Evolutionary conservation across 2,797 vertebrate species (phyloP), one percentile per base, ranked within the genome.

Genomic region (Menidia menidia): DNA sequence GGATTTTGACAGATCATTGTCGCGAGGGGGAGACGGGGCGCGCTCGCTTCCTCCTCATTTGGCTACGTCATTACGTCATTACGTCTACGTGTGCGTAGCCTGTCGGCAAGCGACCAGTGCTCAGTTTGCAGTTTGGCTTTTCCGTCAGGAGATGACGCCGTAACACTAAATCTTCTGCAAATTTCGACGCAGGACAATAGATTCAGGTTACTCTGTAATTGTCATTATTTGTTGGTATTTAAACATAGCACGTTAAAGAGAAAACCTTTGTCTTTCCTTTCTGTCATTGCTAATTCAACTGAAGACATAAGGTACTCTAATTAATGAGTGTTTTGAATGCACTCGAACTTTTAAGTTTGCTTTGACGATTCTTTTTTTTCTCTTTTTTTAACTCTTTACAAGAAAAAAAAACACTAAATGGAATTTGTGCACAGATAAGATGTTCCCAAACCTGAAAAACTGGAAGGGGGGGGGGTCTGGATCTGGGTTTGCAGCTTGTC

Each of bases 81-180:
- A 86, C 81, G 82, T 71, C 15, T 1, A 1, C 18, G 4, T 0
- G 45, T 32, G 50, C 53, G 63, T n/a, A 5, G 3, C 66, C 35
- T 39, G 35, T 39, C 60, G 6, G 2, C 4, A 6, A 2, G 2
- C 3, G 25, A 48, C 32, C 71, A 51, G 52, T 52, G 61, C 35
- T 66, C 71, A 53, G 3, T 1, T 0, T 19, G 4, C 54, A 32
- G 7, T 54, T 51, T 0, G 4, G 25, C 5, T 1, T 0, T 60
- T 50, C 15, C 4, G 30, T 10, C 90, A 81, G 64, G 1, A 88
- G 88, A 39, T 67, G 82, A 83, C 75, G 86, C 32, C 47, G 19
- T 43, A 54, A 66, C 12, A 78, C 62, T 39, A 18, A 60, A 42
- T 33, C 13, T 4, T n/a, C 45, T 32, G 31, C 12, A 1, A 12